Base-by-base conservation (phyloP, 1,140 invertebrate species). In the Wiebesia pumilae region DNA sequence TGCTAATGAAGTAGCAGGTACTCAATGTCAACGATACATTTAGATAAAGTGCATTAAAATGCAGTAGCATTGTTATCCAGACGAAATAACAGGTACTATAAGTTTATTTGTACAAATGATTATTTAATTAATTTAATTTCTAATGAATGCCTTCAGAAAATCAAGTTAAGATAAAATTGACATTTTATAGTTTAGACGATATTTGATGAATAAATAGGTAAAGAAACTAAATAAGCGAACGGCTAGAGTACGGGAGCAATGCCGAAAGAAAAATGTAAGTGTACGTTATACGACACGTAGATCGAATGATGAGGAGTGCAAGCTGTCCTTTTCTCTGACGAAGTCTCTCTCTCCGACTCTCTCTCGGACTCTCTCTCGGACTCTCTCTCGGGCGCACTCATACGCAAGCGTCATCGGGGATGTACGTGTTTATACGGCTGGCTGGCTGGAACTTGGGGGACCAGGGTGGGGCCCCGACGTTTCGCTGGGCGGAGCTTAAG, bases 401-500 rank as follows among this genome's bases (percentile, higher is more conserved):
- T n/a, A n/a, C 71, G 19, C 24, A 38, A 19, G 35, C 67, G 3
- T 35, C 4, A 0, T 27, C 33, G 24, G 4, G 38, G n/a, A n/a
- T 75, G 71, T 38, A 75, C 71, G 71, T 73, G 21, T 73, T 54
- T 73, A 33, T 14, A 71, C 67, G 19, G 69, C 35, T 65, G 58
- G 78, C 51, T 58, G 51, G 24, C 21, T 62, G 54, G 75, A 81
- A 73, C 73, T 47, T 47, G 75, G 65, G 65, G 84, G 90, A 89
- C 90, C 92, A 93, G 91, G 93, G 93, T 93, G 93, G 93, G 92
- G 93, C 92, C 90, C 91, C 89, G 90, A 87, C 90, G 91, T 93
- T 91, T 90, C 88, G 85, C 90, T 94, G 93, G 93, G 93, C 93
- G 93, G 93, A 93, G 93, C 93, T 89, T 93, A 91, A 87, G 88